Evolutionary conservation across 2,113 vertebrate genomes (phyloP).

Genomic region (Gambusia affinis): DNA sequence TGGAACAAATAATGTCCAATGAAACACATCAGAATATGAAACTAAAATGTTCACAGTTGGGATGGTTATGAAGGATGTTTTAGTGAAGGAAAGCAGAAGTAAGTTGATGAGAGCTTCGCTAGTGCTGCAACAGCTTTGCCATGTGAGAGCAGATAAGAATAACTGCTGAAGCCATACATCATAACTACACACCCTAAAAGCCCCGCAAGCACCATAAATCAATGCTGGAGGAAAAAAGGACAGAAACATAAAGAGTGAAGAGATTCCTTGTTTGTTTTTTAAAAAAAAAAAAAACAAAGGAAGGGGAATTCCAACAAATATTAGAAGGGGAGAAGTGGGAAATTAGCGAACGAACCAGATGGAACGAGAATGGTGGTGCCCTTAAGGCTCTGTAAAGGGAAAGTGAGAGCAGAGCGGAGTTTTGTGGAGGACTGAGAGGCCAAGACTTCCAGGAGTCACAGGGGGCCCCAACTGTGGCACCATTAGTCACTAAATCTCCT

Average conservation of each 20-base stretch:
- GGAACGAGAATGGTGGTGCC: conserved; percentile 23
- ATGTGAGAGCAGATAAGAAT: conserved; percentile 78
- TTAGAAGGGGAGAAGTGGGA: conserved; percentile 22
- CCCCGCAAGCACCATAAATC: conserved; percentile 68
- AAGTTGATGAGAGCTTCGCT: conserved; percentile 55
- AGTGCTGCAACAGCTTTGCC: conserved; percentile 59
- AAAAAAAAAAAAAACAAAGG: not conserved
- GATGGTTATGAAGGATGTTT: not conserved
- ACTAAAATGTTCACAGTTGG: not conserved
- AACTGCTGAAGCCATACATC: conserved; percentile 70
- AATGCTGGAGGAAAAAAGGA: conserved; percentile 39
- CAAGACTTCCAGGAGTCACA: conserved; percentile 31
- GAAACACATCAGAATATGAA: not conserved
- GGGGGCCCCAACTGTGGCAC: conserved; percentile 58
- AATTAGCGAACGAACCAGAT: conserved; percentile 17
- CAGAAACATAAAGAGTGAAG: conserved; percentile 30
- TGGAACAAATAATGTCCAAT: not conserved
- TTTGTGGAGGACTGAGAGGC: conserved; percentile 33
- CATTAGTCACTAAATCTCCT: conserved; percentile 70
- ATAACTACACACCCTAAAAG: conserved; percentile 45
- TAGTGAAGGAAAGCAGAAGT: conserved; percentile 21
- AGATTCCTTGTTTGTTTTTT: not conserved
- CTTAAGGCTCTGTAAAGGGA: conserved; percentile 1
- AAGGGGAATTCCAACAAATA: not conserved
- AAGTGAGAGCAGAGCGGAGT: conserved; percentile 34